Evolutionary conservation across 2,888 invertebrate species (phyloP), one percentile per base, ranked within the genome.

Genomic region (Drosophila paramelanica): DNA sequence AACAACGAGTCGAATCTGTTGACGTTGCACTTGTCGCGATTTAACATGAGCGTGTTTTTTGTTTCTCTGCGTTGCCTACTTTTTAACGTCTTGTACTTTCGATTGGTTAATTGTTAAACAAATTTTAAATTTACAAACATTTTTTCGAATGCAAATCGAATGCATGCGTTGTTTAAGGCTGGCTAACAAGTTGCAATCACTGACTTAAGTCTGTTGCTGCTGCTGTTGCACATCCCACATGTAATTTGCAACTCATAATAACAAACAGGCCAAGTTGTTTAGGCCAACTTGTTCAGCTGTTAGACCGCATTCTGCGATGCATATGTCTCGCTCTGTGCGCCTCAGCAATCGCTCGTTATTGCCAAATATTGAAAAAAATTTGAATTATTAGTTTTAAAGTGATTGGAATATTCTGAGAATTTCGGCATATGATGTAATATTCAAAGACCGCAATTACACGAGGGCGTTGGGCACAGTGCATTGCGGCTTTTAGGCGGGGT

Each of bases 61-160:
- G 17, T 47, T 45, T 27, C 58, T 25, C 46, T 33, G 50, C 52
- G 57, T 79, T 81, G 85, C 79, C 74, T 88, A 88, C 83, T 86
- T 84, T 86, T 84, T 42, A 82, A 87, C 81, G 77, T 74, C 77
- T 71, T 71, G 75, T 76, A 73, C 77, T 81, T 79, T 77, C 89
- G 72, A 77, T 81, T 80, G 83, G 77, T 80, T 90, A 88, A 89
- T 90, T 90, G 89, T 89, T 83, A 77, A 86, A 83, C 90, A 87
- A 85, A 90, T 90, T 85, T 81, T 71, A 74, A 68, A 69, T 73
- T 72, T 69, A 67, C 67, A 52, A 72, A 73, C 41, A 50, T 14
- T 61, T 67, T 25, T 41, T 39, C 46, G 46, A 67, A 85, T 87
- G 85, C 79, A 86, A 84, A 88, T 85, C 65, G 64, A 67, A 61